Evolutionary conservation across 2,113 vertebrate species (phyloP).

Genomic region (Cottus gobio): DNA sequence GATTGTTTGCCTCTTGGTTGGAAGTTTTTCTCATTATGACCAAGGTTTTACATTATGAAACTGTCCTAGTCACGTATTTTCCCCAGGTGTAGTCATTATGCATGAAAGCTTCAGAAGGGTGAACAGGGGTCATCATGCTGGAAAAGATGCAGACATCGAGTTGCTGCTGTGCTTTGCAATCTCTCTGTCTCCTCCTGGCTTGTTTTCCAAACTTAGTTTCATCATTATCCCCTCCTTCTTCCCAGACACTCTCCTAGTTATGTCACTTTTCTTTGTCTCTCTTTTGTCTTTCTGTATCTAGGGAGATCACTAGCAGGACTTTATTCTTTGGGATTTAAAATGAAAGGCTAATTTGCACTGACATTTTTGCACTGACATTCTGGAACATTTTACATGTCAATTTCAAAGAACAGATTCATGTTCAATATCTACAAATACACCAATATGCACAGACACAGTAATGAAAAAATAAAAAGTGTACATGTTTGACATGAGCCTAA

Average conservation of each 20-base stretch:
- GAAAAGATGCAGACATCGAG: conserved; percentile 39
- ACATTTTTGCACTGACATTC: conserved; percentile 20
- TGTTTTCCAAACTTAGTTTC: conserved; percentile 32
- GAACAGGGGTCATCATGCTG: conserved; percentile 17
- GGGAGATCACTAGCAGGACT: conserved; percentile 4
- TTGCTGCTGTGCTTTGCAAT: conserved; percentile 15
- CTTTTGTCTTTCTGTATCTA: conserved; percentile 6
- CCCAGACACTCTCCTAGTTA: conserved; percentile 12
- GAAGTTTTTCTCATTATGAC: conserved; percentile 10
- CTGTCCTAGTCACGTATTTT: conserved; percentile 21
- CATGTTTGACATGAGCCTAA: not conserved
- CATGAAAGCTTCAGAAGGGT: conserved; percentile 6
- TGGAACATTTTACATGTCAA: not conserved
- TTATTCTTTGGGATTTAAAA: conserved; percentile 22
- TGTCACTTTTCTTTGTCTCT: conserved; percentile 22
- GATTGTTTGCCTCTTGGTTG: conserved; percentile 10
- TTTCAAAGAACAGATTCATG: not conserved
- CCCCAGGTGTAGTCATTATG: conserved; percentile 31
- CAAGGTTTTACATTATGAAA: conserved; percentile 20
- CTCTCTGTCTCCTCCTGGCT: not conserved
- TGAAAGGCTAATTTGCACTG: not conserved
- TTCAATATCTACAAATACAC: not conserved
- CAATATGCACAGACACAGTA: not conserved
- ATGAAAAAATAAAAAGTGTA: not conserved
- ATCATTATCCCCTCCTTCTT: conserved; percentile 17